Base-by-base conservation (phyloP, 2,797 vertebrate genomes). In the Pseudochromis fuscus region DNA sequence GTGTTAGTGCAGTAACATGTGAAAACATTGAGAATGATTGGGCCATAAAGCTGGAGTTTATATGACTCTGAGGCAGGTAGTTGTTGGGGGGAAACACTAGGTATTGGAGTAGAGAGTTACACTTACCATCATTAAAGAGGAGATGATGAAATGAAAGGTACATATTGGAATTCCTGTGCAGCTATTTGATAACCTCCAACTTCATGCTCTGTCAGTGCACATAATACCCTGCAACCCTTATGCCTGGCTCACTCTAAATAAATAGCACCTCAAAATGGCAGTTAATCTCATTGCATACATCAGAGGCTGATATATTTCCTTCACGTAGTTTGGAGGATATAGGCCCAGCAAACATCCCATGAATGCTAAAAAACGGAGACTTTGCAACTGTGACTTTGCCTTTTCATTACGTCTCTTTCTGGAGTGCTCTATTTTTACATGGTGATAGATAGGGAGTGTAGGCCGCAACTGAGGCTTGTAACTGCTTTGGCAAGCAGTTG, bases 141-240 rank as follows among this genome's bases (percentile, higher is more conserved):
- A 77, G 67, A 69, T 70, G 85, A 85, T 87, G 68, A 89, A 89
- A 87, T 71, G 49, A 77, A 81, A 86, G 72, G 79, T 75, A 82
- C 79, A 79, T 73, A 83, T 87, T 82, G 76, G 83, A 86, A 85
- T 85, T 84, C 76, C 73, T 51, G 11, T 58, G 70, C 83, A 89
- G 76, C 83, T 73, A 46, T 85, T 90, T 88, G 85, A 91, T 89
- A 90, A 79, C 77, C 76, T 79, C 79, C 73, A 88, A 90, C 86
- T 84, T 90, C 84, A 90, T 88, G 84, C 84, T 88, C 83, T 90
- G 89, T 67, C 85, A 90, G 87, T 83, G 81, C 87, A 89, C 75
- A 89, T 87, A 74, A 89, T 92, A 87, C 81, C 72, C 67, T 67
- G 73, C 77, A 88, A 84, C 85, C 76, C 68, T 40, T 77, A 72